Evolutionary conservation across 2,888 invertebrate species (phyloP), one percentile per base, ranked within the genome.

Genomic region (Thereva unica): DNA sequence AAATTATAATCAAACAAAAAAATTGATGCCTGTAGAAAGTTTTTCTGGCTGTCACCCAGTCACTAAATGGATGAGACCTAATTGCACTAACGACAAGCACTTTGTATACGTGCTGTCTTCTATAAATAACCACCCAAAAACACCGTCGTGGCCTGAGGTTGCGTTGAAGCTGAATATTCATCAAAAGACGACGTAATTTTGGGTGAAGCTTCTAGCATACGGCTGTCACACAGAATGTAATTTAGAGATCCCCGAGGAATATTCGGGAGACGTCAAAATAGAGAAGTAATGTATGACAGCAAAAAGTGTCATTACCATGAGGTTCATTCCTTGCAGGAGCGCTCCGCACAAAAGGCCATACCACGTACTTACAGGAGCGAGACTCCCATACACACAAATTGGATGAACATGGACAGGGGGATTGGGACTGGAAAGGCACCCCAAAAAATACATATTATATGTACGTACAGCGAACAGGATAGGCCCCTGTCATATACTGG

Each of bases 261-360:
- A 61, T 50, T 50, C 61, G 23, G 23, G 41, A 61, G 50, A 49
- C 50, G 61, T 61, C 61, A 61, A 61, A 61, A 61, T 61, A 61
- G 41, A 61, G 61, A 61, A 61, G 50, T 61, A 61, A 61, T 61
- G 61, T 61, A 41, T 50, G 61, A 61, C 61, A 61, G 61, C 61
- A 61, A 61, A 61, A 59, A 61, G 50, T 61, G 50, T 61, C 61
- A 61, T 61, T 61, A 61, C 61, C 61, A 61, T 61, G 61, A 61
- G 61, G 23, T 61, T 61, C 50, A 61, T 61, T 61, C 61, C 40
- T 61, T 61, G 61, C 10, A 61, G 61, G 23, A 23, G 23, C 23
- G 23, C 23, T 23, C 23, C 23, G 23, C 23, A 23, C 23, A 23
- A 23, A 23, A 23, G 23, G 23, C 23, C 2, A 23, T 23, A 23